phyloP scores from a whole-genome alignment of 2,888 invertebrate genomes.

The Dinocampus coccinellae region DNA sequence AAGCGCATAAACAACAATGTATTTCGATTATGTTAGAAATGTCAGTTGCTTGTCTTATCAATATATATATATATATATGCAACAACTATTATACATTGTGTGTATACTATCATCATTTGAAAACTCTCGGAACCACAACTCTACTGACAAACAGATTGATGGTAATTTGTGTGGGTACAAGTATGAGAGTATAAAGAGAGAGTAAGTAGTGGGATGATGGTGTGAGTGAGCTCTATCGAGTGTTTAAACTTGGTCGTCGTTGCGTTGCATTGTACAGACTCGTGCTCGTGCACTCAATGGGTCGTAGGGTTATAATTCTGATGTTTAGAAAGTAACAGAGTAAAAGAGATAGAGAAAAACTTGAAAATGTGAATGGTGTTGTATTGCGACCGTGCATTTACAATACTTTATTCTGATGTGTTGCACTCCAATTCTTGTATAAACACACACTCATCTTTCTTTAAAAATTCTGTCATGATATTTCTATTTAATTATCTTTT shows the following conservation, averaged over 20 bases:
- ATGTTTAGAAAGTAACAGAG: constrained; percentile 49
- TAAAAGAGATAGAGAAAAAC: neutral
- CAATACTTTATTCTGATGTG: neutral
- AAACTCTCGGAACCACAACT: neutral
- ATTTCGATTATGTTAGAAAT: constrained; percentile 31
- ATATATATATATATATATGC: neutral
- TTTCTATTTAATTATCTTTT: constrained; percentile 12
- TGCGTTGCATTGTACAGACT: constrained; percentile 49
- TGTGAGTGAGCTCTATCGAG: constrained; percentile 39
- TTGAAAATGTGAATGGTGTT: too few species aligned
- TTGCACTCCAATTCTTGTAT: too few species aligned
- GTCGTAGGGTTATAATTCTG: constrained; percentile 62
- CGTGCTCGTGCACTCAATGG: constrained; percentile 53
- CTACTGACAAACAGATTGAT: constrained; percentile 11
- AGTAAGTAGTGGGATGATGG: constrained; percentile 19
- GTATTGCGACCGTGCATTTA: constrained; percentile 22
- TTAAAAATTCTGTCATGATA: constrained; percentile 24
- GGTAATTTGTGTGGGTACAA: neutral
- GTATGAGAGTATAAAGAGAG: too few species aligned
- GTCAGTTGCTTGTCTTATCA: constrained; percentile 23
- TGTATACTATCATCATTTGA: neutral
- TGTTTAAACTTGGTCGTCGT: constrained; percentile 58
- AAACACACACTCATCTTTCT: neutral
- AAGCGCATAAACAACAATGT: constrained; percentile 32
- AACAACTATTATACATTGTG: neutral